phyloP scores from a whole-genome alignment of 1,140 invertebrate genomes.

The Aphaenogaster rudis region DNA sequence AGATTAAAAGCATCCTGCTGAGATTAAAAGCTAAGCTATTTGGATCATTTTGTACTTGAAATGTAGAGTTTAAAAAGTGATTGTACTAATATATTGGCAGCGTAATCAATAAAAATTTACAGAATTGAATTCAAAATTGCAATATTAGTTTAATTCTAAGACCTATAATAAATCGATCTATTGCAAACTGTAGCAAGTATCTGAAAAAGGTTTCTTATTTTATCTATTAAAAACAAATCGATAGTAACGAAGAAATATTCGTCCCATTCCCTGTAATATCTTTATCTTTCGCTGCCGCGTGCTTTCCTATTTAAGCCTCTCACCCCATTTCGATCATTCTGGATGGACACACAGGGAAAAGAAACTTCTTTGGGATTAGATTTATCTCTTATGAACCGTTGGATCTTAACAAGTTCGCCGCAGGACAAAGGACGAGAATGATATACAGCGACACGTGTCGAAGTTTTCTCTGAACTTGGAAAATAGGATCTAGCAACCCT shows the following conservation, averaged over 20 bases:
- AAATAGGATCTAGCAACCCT: slow-evolving; percentile 47
- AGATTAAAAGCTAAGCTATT: slow-evolving; percentile 2
- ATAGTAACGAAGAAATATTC: slow-evolving; percentile 10
- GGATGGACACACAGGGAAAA: slow-evolving; percentile 16
- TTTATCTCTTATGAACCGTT: slow-evolving; percentile 57
- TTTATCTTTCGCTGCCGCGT: neutral
- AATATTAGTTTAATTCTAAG: neutral
- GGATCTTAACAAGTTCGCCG: slow-evolving; percentile 23
- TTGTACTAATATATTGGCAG: neutral
- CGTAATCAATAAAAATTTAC: neutral
- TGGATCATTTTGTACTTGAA: neutral
- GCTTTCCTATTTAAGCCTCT: neutral
- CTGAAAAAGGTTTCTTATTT: neutral
- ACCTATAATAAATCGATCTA: neutral
- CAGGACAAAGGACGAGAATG: slow-evolving; percentile 58
- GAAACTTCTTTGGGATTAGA: slow-evolving; percentile 39
- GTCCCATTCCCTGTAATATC: neutral
- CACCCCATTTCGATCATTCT: slow-evolving; percentile 35
- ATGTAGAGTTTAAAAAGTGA: neutral
- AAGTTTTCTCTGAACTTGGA: slow-evolving; percentile 69
- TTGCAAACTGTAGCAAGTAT: neutral
- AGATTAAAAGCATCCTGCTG: neutral
- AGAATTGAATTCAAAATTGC: neutral
- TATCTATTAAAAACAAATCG: neutral
- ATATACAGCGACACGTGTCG: slow-evolving; percentile 64